A percentile compares a stretch with the other conserved stretches of the same genome.
Evolutionary conservation across 2,113 vertebrate species (phyloP).

Genomic region (Chloroceryle aenea): DNA sequence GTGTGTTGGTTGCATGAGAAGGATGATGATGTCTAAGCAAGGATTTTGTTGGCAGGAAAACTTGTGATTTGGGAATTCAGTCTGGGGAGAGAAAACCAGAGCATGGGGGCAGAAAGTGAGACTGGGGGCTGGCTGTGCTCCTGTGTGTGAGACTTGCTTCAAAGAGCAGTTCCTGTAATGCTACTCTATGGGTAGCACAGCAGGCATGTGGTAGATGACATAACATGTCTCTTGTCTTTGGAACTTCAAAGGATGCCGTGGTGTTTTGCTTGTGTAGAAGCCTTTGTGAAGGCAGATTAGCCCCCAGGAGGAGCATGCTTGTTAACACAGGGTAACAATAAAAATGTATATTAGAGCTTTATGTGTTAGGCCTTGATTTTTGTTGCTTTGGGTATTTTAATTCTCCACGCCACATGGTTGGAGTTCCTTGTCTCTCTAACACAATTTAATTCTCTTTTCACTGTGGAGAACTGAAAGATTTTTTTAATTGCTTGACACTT

Average conservation of each 20-base stretch:
- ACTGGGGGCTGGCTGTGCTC: background rate
- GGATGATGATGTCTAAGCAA: background rate
- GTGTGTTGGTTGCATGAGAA: background rate
- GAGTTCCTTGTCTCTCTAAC: background rate
- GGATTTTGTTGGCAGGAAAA: background rate
- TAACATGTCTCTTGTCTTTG: background rate
- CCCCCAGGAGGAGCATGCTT: background rate
- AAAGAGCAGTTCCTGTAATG: background rate
- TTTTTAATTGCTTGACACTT: background rate
- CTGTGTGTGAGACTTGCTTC: background rate
- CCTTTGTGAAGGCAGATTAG: background rate
- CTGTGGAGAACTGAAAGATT: background rate
- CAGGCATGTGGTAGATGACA: background rate
- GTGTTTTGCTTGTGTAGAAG: background rate
- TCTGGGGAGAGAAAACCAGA: conserved; percentile 1
- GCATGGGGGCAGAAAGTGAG: background rate
- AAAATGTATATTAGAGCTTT: background rate
- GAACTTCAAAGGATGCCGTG: background rate
- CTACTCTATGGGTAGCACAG: background rate
- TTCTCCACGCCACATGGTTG: background rate
- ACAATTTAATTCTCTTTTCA: background rate
- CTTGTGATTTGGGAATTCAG: background rate
- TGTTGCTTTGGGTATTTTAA: background rate
- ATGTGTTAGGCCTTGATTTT: background rate
- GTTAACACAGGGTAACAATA: background rate